Base-by-base conservation (phyloP, 37 sponge, comb jelly and placozoan genomes). In the Beroe forskalii region DNA sequence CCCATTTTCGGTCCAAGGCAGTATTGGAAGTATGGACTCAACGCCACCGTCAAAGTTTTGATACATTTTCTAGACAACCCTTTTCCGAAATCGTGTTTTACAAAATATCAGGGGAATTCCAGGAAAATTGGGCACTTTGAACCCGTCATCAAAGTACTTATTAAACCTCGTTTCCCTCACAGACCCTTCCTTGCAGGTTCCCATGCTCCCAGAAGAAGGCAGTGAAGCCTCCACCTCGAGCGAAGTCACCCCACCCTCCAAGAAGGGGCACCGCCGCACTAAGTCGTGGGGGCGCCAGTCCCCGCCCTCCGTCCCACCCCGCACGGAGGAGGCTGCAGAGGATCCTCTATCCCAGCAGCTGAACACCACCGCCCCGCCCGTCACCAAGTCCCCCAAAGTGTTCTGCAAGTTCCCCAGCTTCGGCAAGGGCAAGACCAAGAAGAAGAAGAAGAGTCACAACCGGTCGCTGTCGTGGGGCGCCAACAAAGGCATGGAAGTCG, bases 391-490 rank as follows among this genome's bases (percentile, higher is more conserved):
- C 23, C 20, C 67, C 22, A 63, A 63, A 30, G 14, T 72, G 39
- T 72, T 72, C 75, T 8, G 19, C 75, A 72, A 72, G 40, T 37
- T 72, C 40, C 75, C 75, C 75, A 72, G 75, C 40, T 72, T 72
- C 75, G 75, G 75, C 22, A 72, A 72, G 75, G 75, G 75, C 75
- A 72, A 72, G 75, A 72, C 31, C 8, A 72, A 72, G 39, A 72
- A 72, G 75, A 72, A 72, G 40, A n/a, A n/a, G n/a, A 72, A 72
- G 30, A 39, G 75, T 8, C 75, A 72, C 75, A 72, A 37, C 35
- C 3, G 75, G 75, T 72, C 75, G 8, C 8, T 22, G 40, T 72
- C 75, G 9, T 72, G 75, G 75, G 75, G 75, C 28, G 14, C 66
- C 4, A 63, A 63, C 25, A 63, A 63, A 30, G 66, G 25, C 28